Evolutionary conservation across 2,797 vertebrate genomes (phyloP), one percentile per base, ranked within the genome.

Genomic region (Gallinago stenura): DNA sequence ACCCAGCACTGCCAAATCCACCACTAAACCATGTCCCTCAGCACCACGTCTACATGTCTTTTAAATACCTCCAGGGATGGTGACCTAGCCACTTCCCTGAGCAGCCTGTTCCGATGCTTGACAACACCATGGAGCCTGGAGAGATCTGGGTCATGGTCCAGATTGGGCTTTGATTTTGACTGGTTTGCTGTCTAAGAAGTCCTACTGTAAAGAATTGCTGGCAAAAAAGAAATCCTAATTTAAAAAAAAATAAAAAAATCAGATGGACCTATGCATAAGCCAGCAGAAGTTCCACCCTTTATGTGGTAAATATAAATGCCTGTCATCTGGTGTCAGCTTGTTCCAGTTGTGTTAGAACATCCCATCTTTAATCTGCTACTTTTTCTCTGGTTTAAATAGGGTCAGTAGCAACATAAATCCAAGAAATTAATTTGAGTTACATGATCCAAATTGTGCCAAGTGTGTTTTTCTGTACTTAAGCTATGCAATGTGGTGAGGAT

Each of bases 341-440:
- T 60, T 90, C 72, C 46, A 43, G 5, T 28, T 89, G 76, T 83
- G 53, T 75, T 83, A 39, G 54, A 93, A 71, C 82, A 93, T 72
- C 82, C 54, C 9, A 1, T 48, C 82, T 81, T 18, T 80, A 89
- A 93, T 70, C 76, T 0, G 0, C 57, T 65, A 5, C 26, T 54
- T 65, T 83, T 82, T 62, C 61, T 33, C 70, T 83, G 72, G 1
- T 75, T 91, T 89, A 71, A 89, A 50, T 81, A 60, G 51, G 61
- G 86, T 93, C 92, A 66, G 26, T 64, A 68, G 75, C 83, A 77
- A 84, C 75, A 83, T 89, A 94, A 97, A 22, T 48, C 92, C 78
- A 57, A 73, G 91, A 71, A 89, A 93, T 95, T 89, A 86, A 77
- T 58, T 71, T 60, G 46, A 61, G 65, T 57, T 89, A 94, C 10